Conservation (phyloP, 2,113 vertebrate species). For the Chascanopsetta lugubris region DNA sequence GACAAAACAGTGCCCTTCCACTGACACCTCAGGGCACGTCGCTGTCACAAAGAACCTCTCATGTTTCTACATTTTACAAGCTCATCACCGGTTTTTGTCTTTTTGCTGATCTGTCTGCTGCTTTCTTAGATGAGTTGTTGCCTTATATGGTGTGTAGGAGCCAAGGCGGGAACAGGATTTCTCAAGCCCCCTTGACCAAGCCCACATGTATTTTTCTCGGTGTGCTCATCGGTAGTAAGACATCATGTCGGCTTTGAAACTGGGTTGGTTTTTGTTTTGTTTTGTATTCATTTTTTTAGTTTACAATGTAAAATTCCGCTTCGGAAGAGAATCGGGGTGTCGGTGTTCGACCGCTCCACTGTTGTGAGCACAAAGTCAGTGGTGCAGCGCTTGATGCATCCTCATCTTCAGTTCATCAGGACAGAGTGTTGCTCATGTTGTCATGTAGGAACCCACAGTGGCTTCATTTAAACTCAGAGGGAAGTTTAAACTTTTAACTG, state of each 20-base stretch:
- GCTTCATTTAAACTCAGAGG: slow-evolving; percentile 36
- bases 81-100: background rate
- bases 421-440: slow-evolving; percentile 69
- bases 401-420: slow-evolving; percentile 42
- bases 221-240: slow-evolving; percentile 65
- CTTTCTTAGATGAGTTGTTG: slow-evolving; percentile 73
- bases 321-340: background rate
- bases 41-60: background rate
- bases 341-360: slow-evolving; percentile 7
- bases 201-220: slow-evolving; percentile 69
- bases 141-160: slow-evolving; percentile 81
- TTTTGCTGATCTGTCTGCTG: slow-evolving; percentile 30
- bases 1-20: background rate
- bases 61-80: background rate
- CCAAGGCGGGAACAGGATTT: slow-evolving; percentile 78
- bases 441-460: slow-evolving; percentile 38
- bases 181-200: slow-evolving; percentile 78
- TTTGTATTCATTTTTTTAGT: background rate
- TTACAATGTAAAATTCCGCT: background rate
- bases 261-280: background rate
- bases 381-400: slow-evolving; percentile 48
- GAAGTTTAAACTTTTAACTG: slow-evolving; percentile 41
- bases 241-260: slow-evolving; percentile 30
- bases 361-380: slow-evolving; percentile 11
- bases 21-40: background rate